Evolutionary conservation across 2,888 invertebrate genomes (phyloP).

Genomic region (Notocelia uddmanniana): DNA sequence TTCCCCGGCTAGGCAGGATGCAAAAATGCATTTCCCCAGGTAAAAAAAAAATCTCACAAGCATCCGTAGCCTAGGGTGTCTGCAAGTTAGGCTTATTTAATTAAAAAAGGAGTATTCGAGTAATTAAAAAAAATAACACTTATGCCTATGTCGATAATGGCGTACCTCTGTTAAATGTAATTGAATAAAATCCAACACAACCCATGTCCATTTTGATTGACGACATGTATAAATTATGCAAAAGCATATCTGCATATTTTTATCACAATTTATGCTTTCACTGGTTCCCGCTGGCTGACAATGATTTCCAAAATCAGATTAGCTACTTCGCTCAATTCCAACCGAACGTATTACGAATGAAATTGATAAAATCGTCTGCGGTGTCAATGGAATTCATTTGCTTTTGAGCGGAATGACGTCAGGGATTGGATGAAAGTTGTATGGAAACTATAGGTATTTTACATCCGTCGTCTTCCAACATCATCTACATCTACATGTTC

Average conservation of each 20-base stretch:
- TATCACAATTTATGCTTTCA: conserved; percentile 42
- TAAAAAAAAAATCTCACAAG: too few species aligned
- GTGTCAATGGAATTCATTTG: conserved; percentile 64
- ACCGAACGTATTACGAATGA: conserved; percentile 71
- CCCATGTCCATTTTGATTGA: conserved; percentile 34
- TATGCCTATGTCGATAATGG: background rate
- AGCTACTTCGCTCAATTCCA: conserved; percentile 70
- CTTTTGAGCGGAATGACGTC: conserved; percentile 49
- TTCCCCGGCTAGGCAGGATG: too few species aligned
- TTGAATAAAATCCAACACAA: conserved; percentile 3
- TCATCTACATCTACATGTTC: too few species aligned
- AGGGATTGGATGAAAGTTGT: conserved; percentile 12
- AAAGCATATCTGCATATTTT: conserved; percentile 45
- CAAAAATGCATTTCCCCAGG: too few species aligned
- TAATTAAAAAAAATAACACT: too few species aligned
- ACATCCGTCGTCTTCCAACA: too few species aligned
- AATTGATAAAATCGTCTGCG: conserved; percentile 79
- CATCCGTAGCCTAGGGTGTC: too few species aligned
- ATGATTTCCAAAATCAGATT: conserved; percentile 70
- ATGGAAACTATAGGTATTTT: background rate
- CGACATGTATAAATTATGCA: conserved; percentile 40
- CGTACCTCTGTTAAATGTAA: background rate
- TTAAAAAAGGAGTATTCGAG: too few species aligned
- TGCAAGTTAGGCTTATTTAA: too few species aligned
- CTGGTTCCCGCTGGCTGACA: conserved; percentile 29